Evolutionary conservation across 2,797 vertebrate species (phyloP), one percentile per base, ranked within the genome.

Genomic region (Eleutherodactylus coqui): DNA sequence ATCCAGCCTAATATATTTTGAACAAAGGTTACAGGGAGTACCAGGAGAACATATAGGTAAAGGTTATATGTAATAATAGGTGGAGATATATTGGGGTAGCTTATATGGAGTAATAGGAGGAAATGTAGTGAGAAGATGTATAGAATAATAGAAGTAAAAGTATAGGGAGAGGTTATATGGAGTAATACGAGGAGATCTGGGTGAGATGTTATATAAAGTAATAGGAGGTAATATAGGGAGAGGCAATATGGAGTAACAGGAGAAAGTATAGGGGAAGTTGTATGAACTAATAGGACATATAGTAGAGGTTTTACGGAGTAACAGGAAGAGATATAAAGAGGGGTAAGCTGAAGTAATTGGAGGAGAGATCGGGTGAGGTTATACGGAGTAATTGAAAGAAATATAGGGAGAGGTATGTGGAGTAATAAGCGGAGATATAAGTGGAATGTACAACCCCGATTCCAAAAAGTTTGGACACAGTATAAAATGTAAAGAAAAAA

Each of bases 211-310:
- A 72, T 41, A 43, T 41, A 8, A 21, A 62, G 55, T 38, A 60
- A 60, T 47, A 47, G 45, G 45, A 13, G 45, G 45, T 6, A 5
- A 53, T 78, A 78, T 78, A 53, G 7, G n/a, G n/a, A n/a, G 32
- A 55, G 29, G 51, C 1, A 41, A 53, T 78, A 78, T 55, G 27
- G 49, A 51, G 75, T 77, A 55, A 51, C 41, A 70, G 53, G 17
- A 21, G 19, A 16, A 6, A 16, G 4, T 21, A 21, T 21, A 21
- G 51, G 17, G 51, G 34, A 5, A 17, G 43, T 21, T 14, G 17
- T 67, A 67, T n/a, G 38, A 19, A 53, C 17, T 53, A 53, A 53
- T 53, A 53, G 51, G 51, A 53, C 51, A 14, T 53, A 58, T 58
- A 78, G 34, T n/a, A 38, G 29, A 10, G 27, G 58, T 11, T 60